A percentile compares a stretch with the other conserved stretches of the same genome.
Conservation (phyloP, 23 tunicate genomes). For the Styela plicata region DNA sequence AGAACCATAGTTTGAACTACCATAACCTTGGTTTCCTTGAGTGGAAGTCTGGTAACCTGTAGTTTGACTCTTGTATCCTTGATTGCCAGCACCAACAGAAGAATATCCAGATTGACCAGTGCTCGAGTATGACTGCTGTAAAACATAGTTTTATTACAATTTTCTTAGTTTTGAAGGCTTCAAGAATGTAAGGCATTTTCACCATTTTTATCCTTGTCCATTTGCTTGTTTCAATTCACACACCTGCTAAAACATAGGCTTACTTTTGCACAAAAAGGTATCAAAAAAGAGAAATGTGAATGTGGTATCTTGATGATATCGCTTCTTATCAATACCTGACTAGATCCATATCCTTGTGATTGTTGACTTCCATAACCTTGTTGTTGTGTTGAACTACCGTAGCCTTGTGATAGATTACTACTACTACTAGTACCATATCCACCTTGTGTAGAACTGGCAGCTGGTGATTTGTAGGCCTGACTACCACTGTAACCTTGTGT, state of each 20-base stretch:
- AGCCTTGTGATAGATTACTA: background rate
- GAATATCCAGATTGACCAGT: background rate
- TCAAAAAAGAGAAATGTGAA: too few relatives aligned
- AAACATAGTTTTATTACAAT: too few relatives aligned
- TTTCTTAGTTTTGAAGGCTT: too few relatives aligned
- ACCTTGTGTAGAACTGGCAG: background rate
- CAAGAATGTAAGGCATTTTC: too few relatives aligned
- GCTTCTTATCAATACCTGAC: background rate
- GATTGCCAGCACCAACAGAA: background rate
- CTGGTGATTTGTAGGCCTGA: conserved; percentile 8
- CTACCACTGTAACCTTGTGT: background rate
- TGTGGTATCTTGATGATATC: too few relatives aligned
- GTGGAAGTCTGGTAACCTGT: background rate
- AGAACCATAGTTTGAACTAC: background rate
- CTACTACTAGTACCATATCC: background rate
- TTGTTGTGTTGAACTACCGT: background rate
- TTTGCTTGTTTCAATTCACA: too few relatives aligned
- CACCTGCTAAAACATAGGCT: too few relatives aligned
- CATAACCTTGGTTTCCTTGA: background rate
- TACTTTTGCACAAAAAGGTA: too few relatives aligned
- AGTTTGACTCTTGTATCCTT: background rate
- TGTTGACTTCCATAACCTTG: background rate
- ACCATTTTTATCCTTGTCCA: too few relatives aligned
- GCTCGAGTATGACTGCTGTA: background rate
- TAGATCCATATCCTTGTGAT: conserved; percentile 4